Base-by-base conservation (phyloP, 2,888 invertebrate genomes). In the Drosophila mulleri region DNA sequence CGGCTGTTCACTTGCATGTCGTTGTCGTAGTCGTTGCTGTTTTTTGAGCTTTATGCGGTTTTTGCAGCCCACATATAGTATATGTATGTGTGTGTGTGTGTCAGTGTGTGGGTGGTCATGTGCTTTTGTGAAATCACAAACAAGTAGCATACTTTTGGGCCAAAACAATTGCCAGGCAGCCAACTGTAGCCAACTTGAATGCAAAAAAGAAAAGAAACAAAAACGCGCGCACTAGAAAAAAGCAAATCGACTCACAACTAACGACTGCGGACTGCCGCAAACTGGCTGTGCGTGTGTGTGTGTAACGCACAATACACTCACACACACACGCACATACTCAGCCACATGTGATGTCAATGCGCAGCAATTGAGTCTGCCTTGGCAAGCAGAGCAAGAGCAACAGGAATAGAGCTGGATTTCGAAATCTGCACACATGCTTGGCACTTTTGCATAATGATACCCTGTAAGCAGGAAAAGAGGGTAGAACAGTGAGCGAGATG, bases 101-200 rank as follows among this genome's bases (percentile, higher is more conserved):
- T 12, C n/a, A 18, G 35, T 32, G 18, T 68, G 23, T 64, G 52
- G 48, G 47, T 45, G 54, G 37, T 48, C 66, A 50, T 72, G 60
- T 64, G 67, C 58, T 50, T 50, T 41, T 35, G 64, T 58, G 52
- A 85, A 85, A 88, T 85, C 88, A 77, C 65, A 73, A 81, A 80
- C 83, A 84, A 80, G 80, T 80, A 83, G 83, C 85, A 83, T 85
- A 83, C 88, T 84, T 84, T 84, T 82, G 72, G 86, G 85, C 81
- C 80, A 76, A 76, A 78, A 80, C 83, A 85, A 88, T 82, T 78
- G 85, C 75, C 76, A 73, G 72, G 58, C 87, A 81, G 68, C 82
- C 73, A 78, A 71, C 83, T 71, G 86, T 77, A 70, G 72, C 58
- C 72, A 77, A 58, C 80, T 66, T 65, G 65, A 72, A 78, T 16